Evolutionary conservation across 2,113 vertebrate genomes (phyloP).

Genomic region (Equus przewalskii): DNA sequence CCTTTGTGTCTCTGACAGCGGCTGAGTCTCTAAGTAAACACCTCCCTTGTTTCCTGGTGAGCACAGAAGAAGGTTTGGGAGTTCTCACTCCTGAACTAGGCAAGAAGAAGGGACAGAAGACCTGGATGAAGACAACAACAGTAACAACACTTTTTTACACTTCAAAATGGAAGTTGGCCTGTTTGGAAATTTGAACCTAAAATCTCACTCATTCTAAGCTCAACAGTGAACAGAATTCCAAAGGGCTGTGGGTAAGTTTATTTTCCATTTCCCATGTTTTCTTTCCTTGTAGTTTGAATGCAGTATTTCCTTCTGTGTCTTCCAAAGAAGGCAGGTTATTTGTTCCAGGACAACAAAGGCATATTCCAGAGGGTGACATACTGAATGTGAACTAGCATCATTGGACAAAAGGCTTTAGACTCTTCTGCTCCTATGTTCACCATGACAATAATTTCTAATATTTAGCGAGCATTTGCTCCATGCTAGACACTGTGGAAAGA

Average conservation of each 20-base stretch:
- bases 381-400: not conserved
- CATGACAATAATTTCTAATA: not conserved
- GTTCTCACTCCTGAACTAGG: slow-evolving; percentile 6
- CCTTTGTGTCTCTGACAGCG: not conserved
- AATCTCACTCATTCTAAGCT: not conserved
- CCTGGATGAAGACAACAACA: not conserved
- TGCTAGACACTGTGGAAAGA: not conserved
- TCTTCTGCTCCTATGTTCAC: not conserved
- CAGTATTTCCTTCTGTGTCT: not conserved
- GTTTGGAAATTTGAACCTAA: slow-evolving; percentile 44
- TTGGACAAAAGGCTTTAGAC: not conserved
- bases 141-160: not conserved
- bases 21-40: not conserved
- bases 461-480: slow-evolving; percentile 9
- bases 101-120: slow-evolving; percentile 31
- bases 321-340: not conserved
- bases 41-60: not conserved
- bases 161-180: not conserved
- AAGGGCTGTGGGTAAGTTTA: not conserved
- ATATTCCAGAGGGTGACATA: not conserved
- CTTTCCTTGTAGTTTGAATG: not conserved
- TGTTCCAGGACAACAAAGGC: not conserved
- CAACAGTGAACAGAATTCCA: not conserved
- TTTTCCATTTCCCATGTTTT: not conserved
- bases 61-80: not conserved